These are phyloP conservation scores for Julus scandinavius DNA, from an alignment of 2,888 invertebrate species.

Conservation along the genomic window DNA sequence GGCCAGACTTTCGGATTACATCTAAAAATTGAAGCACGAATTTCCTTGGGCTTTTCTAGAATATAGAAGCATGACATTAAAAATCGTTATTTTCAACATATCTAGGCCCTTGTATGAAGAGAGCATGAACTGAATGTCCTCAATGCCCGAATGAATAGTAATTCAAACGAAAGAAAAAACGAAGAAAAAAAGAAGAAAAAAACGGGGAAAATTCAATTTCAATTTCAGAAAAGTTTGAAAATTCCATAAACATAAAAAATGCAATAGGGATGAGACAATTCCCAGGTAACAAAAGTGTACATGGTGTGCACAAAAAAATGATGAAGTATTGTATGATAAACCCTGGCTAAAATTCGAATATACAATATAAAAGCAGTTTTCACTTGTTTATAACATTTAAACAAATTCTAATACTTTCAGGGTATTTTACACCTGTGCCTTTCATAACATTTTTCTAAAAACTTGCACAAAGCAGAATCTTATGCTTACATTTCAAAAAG, in stretches of 20 bases:
- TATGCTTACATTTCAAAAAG: no score
- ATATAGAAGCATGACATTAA: neutral
- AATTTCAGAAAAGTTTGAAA: neutral
- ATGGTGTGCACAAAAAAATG: neutral
- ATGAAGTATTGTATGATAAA: no score
- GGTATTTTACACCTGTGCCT: no score
- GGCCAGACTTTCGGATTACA: neutral
- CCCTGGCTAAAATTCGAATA: no score
- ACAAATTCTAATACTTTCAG: no score
- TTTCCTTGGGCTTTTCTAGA: neutral
- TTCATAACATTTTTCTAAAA: no score
- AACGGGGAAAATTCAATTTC: neutral
- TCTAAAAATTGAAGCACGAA: constrained; percentile 11
- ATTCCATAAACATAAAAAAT: constrained; percentile 2
- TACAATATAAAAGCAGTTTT: no score
- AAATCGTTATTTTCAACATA: neutral
- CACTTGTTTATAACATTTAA: no score
- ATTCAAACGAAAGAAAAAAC: neutral
- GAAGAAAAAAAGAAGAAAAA: no score
- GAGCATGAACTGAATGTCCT: constrained; percentile 6
- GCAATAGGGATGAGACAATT: neutral
- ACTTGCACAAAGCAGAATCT: no score
- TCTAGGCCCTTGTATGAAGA: neutral
- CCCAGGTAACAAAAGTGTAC: neutral
- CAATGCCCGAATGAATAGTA: constrained; percentile 18